Conservation (phyloP, 2,113 vertebrate species). For the Tauraco erythrolophus region DNA sequence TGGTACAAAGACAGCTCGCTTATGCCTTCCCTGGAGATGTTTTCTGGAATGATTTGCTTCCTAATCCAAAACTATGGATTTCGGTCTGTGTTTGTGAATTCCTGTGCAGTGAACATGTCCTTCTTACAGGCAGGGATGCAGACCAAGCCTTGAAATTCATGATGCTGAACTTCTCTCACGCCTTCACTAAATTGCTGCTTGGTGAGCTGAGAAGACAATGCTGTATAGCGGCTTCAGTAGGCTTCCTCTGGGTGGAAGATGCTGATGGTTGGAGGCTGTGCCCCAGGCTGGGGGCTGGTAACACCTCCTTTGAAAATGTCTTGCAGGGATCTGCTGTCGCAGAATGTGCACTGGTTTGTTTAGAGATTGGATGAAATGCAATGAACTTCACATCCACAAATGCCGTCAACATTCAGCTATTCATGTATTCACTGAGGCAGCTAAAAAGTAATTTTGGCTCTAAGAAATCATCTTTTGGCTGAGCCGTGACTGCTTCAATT, state of each 20-base stretch:
- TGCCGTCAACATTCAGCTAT: neutral
- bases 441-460: neutral
- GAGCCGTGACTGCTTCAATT: neutral
- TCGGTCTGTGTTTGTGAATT: neutral
- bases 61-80: neutral
- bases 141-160: neutral
- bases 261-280: neutral
- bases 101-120: neutral
- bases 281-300: neutral
- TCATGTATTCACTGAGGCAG: neutral
- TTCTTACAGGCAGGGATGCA: neutral
- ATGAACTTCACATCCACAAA: neutral
- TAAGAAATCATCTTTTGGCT: neutral
- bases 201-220: neutral
- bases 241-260: neutral
- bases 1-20: neutral
- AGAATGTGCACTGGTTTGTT: neutral
- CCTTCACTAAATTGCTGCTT: neutral
- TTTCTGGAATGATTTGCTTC: neutral
- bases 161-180: neutral
- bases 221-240: neutral
- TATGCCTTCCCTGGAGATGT: neutral
- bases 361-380: neutral
- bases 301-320: neutral
- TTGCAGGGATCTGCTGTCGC: neutral